Conservation (phyloP, 2,797 vertebrate species). For the Acropternis orthonyx region DNA sequence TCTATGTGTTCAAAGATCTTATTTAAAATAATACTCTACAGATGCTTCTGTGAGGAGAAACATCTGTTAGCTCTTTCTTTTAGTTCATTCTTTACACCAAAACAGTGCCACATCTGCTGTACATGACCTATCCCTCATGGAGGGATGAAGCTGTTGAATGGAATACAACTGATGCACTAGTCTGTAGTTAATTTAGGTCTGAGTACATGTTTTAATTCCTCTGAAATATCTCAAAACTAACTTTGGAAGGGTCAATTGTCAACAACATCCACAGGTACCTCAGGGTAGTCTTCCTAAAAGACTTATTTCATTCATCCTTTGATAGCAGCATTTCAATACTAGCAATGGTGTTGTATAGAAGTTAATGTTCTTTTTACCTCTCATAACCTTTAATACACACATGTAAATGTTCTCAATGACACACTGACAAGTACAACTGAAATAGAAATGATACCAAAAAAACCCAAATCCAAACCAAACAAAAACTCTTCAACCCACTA, state of each 20-base stretch:
- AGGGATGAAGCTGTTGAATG: not conserved
- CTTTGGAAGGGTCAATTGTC: not conserved
- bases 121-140: no score
- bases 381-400: not conserved
- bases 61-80: not conserved
- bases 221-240: slow-evolving; percentile 20
- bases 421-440: not conserved
- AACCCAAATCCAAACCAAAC: not conserved
- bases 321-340: not conserved
- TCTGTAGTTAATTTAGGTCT: not conserved
- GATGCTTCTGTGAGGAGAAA: not conserved
- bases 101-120: not conserved
- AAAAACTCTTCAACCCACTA: not conserved
- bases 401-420: not conserved
- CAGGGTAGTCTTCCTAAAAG: slow-evolving; percentile 21
- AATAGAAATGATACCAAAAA: not conserved
- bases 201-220: not conserved
- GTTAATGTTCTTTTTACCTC: not conserved
- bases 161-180: not conserved
- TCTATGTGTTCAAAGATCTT: not conserved
- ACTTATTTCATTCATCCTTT: slow-evolving; percentile 28
- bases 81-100: not conserved
- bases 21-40: not conserved
- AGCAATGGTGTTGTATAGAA: not conserved
- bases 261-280: not conserved